A percentile compares a stretch with the other conserved stretches of the same genome.
phyloP scores from a whole-genome alignment of 2,797 vertebrate species.

The Gymnopithys bicolor region DNA sequence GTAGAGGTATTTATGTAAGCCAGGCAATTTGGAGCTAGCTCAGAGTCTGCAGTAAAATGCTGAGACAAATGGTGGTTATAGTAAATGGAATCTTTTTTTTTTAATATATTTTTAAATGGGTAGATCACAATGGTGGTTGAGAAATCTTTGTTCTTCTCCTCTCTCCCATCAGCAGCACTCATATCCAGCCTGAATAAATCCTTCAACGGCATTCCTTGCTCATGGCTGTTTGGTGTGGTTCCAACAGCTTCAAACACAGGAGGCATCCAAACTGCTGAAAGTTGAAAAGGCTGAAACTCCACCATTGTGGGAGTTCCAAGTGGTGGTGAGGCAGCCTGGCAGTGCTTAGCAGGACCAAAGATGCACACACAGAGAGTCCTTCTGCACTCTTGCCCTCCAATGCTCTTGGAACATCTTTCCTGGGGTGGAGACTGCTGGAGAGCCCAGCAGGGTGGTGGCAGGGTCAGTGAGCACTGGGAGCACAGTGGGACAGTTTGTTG shows the following conservation, averaged over 20 bases:
- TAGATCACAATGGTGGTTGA: slow-evolving; percentile 30
- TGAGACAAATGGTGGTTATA: slow-evolving; percentile 25
- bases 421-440: fast-evolving
- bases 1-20: slow-evolving; percentile 11
- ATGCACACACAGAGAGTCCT: background rate
- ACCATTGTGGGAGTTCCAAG: background rate
- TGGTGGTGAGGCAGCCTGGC: background rate
- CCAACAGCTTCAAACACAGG: slow-evolving; percentile 73
- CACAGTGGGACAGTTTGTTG: fast-evolving
- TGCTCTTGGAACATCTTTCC: background rate
- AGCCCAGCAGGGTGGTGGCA: background rate
- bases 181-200: slow-evolving; percentile 72
- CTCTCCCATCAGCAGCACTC: slow-evolving; percentile 58
- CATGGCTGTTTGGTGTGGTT: slow-evolving; percentile 65
- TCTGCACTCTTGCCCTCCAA: background rate
- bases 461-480: background rate
- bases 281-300: slow-evolving; percentile 47
- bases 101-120: background rate
- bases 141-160: slow-evolving; percentile 47
- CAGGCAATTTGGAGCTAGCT: slow-evolving; percentile 20
- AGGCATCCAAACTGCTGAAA: slow-evolving; percentile 59
- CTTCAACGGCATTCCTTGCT: slow-evolving; percentile 66
- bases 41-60: slow-evolving; percentile 11
- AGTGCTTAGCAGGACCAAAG: background rate
- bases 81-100: slow-evolving; percentile 13